Percentiles rank a stretch among this genome's conserved stretches.
phyloP scores from a whole-genome alignment of 2,113 vertebrate genomes.

The Zapus hudsonius region DNA sequence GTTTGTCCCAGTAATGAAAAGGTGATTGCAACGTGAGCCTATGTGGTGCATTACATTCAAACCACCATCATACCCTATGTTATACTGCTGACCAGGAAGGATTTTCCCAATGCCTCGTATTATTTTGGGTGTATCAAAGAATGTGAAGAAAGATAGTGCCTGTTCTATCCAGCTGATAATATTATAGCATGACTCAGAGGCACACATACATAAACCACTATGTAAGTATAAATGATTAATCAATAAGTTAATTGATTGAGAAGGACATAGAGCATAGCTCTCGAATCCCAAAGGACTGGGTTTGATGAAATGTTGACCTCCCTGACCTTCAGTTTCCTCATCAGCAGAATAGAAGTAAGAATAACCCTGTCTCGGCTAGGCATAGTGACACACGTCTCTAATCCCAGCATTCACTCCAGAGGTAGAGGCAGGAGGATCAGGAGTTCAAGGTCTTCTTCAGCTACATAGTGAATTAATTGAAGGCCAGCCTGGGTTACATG shows the following conservation, averaged over 20 bases:
- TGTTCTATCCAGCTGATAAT: not conserved
- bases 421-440: not conserved
- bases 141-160: not conserved
- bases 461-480: too few species aligned
- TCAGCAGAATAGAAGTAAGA: not conserved
- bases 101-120: not conserved
- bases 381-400: not conserved
- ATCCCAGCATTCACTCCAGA: not conserved
- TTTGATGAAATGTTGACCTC: not conserved
- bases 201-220: not conserved
- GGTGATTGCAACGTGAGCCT: too few species aligned
- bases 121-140: not conserved
- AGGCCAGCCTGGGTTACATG: not conserved
- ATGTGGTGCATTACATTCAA: too few species aligned
- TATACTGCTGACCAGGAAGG: not conserved
- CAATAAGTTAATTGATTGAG: not conserved
- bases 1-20: too few species aligned
- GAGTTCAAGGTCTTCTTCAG: not conserved
- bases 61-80: not conserved
- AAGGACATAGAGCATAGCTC: not conserved
- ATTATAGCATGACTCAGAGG: not conserved
- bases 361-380: not conserved
- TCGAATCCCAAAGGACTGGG: not conserved
- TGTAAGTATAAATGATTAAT: not conserved
- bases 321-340: not conserved